Evolutionary conservation across 1,140 invertebrate genomes (phyloP), one percentile per base, ranked within the genome.

Genomic region (Tetramorium simillimum): DNA sequence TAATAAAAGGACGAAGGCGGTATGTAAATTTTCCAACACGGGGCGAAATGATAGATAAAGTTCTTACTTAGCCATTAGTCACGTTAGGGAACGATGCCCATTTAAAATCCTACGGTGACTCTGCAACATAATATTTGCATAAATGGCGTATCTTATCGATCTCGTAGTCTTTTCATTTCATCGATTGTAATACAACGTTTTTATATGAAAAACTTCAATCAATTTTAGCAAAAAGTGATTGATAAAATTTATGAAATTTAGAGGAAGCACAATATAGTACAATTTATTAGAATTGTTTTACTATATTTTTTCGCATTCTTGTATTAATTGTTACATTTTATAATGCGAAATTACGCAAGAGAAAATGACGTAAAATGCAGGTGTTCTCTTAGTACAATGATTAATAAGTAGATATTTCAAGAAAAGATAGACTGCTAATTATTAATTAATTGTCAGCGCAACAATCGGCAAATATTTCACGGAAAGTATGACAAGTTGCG

Each of bases 1-100:
- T 84, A 84, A 73, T 73, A 82, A 84, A 82, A 84, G 24, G 69
- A 60, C 28, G 37, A 37, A 24, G 33, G 40, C 14, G 24, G 9
- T n/a, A 60, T 73, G 70, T 33, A 84, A 73, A 73, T 49, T 84
- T 84, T 37, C 18, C 40, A 37, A 24, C 46, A 18, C 49, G 21
- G 10, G 2, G 14, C 7, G 0, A 62, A 84, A 46, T 75, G 10
- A 43, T 69, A 56, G 46, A 70, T 70, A 58, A 75, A 75, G 28
- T 60, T 73, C 1, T 60, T 60, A 46, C 14, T 58, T 53, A 28
- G 21, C 14, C 28, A 49, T 80, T 63, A 21, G 14, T 37, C 33
- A 21, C 18, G 3, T 28, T 10, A 40, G n/a, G 7, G 24, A 51
- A 80, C 63, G 9, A 40, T 81, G 46, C 4, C n/a, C 10, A 53